Base-by-base conservation (phyloP, 2,113 vertebrate species). In the Pterocles burchelli region DNA sequence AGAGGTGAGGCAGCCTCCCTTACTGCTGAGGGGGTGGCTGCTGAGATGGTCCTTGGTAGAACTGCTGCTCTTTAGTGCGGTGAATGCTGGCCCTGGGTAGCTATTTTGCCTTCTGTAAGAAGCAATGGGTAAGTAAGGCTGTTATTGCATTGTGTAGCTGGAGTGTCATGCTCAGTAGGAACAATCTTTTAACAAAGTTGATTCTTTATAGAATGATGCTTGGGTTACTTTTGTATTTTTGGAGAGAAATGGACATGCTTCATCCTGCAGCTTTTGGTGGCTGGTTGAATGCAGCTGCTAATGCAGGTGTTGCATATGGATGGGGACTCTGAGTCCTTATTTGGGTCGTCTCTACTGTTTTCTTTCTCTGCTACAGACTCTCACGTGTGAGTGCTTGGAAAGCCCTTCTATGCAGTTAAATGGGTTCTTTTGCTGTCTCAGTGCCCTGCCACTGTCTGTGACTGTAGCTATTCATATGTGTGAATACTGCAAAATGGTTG, bases 1-100 rank as follows among this genome's bases (percentile, higher is more conserved):
- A 24, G 5, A 26, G 4, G 21, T 3, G 4, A 9, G 2, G 1
- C 0, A 48, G 2, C 0, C 0, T 2, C 1, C 0, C 0, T 22
- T 12, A 2, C 3, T 48, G 2, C 3, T 45, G 13, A n/a, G 9
- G 7, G 14, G 6, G 2, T 43, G 31, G 24, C 2, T 65, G 14
- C 20, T 15, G 22, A 20, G 49, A 6, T 36, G 59, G 17, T 72
- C 13, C 4, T 12, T 18, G 62, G 14, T 1, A 20, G 31, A 41
- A 0, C 7, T n/a, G 17, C 28, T 63, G 7, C 26, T 70, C 63
- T 46, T 67, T 13, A 20, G 13, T 9, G 58, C 17, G 5, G 7
- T 45, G 33, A 45, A 1, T 10, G 19, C 10, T 29, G n/a, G 15
- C 12, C 29, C 63, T 25, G 13, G 17, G 36, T n/a, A 57, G 18